These are phyloP conservation scores for Oostethus manadensis DNA, from an alignment of 2,113 vertebrate species.

Conservation along the genomic window DNA sequence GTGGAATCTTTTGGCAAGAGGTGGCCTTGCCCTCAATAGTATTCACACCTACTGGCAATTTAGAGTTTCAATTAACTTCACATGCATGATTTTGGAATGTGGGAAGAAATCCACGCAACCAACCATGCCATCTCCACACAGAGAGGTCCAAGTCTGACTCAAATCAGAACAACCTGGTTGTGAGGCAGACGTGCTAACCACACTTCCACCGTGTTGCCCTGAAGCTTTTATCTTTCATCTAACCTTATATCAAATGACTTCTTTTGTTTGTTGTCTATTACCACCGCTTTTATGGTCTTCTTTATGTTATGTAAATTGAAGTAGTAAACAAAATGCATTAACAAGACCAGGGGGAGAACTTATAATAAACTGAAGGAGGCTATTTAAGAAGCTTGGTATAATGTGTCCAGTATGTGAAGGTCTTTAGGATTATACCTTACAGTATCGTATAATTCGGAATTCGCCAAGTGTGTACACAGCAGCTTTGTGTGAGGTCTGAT, in stretches of 20 bases:
- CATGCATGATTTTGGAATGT: no score
- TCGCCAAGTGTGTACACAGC: conserved; percentile 4
- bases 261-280: conserved; percentile 29
- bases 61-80: no score
- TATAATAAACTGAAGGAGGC: conserved; percentile 71
- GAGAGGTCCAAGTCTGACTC: no score
- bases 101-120: no score
- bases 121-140: no score
- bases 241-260: conserved; percentile 20
- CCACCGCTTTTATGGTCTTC: conserved; percentile 37
- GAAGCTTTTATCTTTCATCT: conserved; percentile 40
- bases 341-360: conserved; percentile 66
- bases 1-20: no score
- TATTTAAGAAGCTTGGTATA: conserved; percentile 68
- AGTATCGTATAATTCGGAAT: neutral
- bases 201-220: neutral
- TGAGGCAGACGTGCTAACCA: no score
- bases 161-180: no score
- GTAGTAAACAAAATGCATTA: conserved; percentile 69
- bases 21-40: no score
- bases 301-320: conserved; percentile 54
- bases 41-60: no score
- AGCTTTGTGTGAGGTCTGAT: conserved; percentile 13
- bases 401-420: conserved; percentile 41
- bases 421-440: conserved; percentile 45